Evolutionary conservation across 2,797 vertebrate species (phyloP), one percentile per base, ranked within the genome.

Genomic region (Borostomias antarcticus): DNA sequence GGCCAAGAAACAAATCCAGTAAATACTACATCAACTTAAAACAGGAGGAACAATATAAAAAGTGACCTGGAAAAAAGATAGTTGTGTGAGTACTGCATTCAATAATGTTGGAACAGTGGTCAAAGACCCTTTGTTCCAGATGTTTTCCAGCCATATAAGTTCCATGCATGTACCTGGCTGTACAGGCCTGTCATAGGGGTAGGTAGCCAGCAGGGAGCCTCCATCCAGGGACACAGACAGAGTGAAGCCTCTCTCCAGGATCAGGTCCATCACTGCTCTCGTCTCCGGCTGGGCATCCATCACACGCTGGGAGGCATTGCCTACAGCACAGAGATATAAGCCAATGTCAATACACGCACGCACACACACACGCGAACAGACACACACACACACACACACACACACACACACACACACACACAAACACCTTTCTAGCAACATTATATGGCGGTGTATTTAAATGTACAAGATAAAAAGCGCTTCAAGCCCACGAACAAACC

Each of bases 211-310:
- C 52, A 98, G 89, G 26, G 95, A 93, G 63, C 98, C 98, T 80
- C 96, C 96, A 68, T 98, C 98, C 3, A 99, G 89, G 0, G 94
- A 94, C 19, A 99, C 93, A 37, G 98, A 99, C 50, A 99, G 93
- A 66, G 93, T 94, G 86, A 93, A 97, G 73, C 91, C 90, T 52
- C 89, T 92, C 70, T 96, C 94, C 68, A 92, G 62, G 62, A 99
- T 98, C 81, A 98, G 89, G 69, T 96, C 91, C 86, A 95, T 94
- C 68, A 99, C 93, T 5, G 93, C 95, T 81, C 84, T 95, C 32
- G 95, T 99, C 88, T 99, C 98, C 0, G 95, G 95, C 66, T 97
- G 92, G 47, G 89, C 72, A 40, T 91, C 84, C 0, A 75, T 78
- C 0, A 79, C 71, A 62, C 83, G 91, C 53, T 94, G 89, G 5